Evolutionary conservation across 2,113 vertebrate species (phyloP).

Genomic region (Corydoras sp.): DNA sequence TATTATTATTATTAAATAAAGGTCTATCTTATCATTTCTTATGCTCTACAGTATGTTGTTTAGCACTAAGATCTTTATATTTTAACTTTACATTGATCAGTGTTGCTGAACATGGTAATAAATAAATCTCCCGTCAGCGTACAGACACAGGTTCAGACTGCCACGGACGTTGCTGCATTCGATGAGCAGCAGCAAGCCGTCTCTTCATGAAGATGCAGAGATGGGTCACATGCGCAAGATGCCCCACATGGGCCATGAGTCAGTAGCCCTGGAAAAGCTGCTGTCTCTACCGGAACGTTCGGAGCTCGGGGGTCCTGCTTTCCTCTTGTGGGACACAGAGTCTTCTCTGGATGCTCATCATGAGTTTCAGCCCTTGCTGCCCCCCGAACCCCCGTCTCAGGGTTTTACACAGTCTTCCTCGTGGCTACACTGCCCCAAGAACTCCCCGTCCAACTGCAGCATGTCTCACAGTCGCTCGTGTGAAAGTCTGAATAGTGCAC

Average conservation of each 20-base stretch:
- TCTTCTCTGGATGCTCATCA: conserved; percentile 22
- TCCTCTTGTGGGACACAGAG: conserved; percentile 41
- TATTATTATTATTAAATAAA: too few species aligned
- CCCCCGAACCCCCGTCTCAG: neutral
- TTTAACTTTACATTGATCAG: too few species aligned
- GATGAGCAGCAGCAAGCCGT: conserved; percentile 55
- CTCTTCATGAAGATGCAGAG: conserved; percentile 55
- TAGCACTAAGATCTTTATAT: too few species aligned
- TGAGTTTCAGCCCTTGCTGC: conserved; percentile 11
- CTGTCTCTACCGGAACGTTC: conserved; percentile 63
- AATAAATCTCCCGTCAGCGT: conserved; percentile 48
- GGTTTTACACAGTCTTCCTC: conserved; percentile 47
- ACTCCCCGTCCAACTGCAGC: conserved; percentile 68
- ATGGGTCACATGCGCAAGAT: conserved; percentile 56
- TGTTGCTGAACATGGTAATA: too few species aligned
- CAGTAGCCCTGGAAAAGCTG: conserved; percentile 70
- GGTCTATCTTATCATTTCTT: too few species aligned
- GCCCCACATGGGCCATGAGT: conserved; percentile 68
- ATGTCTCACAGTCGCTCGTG: conserved; percentile 63
- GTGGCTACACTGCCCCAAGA: conserved; percentile 42
- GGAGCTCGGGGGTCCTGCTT: conserved; percentile 30
- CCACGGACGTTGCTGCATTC: conserved; percentile 68
- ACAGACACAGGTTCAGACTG: conserved; percentile 63
- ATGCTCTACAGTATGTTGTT: neutral
- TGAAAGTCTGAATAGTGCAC: conserved; percentile 71